A percentile compares a stretch with the other conserved stretches of the same genome.
phyloP scores from a whole-genome alignment of 2,113 vertebrate genomes.

The Aviceda subcristata region DNA sequence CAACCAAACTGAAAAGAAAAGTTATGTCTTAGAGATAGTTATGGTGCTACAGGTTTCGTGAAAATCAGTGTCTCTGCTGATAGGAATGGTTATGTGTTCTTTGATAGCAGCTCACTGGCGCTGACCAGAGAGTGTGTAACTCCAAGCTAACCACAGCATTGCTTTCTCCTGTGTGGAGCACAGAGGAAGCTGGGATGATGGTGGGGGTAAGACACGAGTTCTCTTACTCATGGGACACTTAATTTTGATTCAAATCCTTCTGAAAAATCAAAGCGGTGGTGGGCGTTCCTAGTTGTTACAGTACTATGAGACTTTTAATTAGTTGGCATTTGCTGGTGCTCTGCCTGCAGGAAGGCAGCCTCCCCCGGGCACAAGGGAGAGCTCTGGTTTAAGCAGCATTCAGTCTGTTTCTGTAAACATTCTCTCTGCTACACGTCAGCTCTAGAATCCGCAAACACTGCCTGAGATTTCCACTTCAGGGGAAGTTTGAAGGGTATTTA shows the following conservation, averaged over 20 bases:
- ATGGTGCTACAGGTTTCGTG: neutral
- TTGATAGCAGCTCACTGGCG: neutral
- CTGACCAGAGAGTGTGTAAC: neutral
- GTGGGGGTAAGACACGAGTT: neutral
- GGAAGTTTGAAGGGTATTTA: neutral
- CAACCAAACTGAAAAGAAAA: neutral
- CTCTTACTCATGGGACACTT: neutral
- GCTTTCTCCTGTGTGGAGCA: neutral
- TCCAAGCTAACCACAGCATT: neutral
- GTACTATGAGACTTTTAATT: neutral
- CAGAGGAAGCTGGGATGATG: neutral
- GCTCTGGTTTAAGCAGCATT: neutral
- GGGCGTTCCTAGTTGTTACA: neutral
- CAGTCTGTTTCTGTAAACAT: neutral
- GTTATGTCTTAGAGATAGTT: neutral
- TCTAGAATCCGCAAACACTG: neutral
- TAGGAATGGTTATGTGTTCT: neutral
- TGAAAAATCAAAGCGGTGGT: neutral
- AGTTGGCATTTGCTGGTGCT: neutral
- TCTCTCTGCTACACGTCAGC: neutral
- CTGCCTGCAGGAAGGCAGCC: neutral
- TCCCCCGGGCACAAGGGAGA: accelerated
- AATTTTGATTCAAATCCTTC: neutral
- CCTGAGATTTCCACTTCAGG: neutral
- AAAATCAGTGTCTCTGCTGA: neutral